Evolutionary conservation across 2,113 vertebrate species (phyloP).

Genomic region (Dromiciops gliroides): DNA sequence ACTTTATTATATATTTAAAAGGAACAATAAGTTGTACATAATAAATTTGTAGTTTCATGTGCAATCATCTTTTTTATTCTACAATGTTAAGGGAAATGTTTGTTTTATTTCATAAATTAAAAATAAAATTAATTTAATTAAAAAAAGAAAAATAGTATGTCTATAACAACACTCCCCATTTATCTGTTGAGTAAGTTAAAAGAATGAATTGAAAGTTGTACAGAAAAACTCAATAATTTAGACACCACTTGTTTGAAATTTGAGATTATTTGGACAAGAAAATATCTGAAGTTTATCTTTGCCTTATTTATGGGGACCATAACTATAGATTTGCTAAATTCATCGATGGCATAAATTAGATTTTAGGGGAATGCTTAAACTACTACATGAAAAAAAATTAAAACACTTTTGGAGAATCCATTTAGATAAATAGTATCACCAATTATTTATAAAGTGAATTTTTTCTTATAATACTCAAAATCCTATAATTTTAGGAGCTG

Average conservation of each 20-base stretch:
- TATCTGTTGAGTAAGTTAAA: too few species aligned
- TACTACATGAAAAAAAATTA: not conserved
- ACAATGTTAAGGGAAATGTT: too few species aligned
- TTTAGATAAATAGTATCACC: not conserved
- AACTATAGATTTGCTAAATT: not conserved
- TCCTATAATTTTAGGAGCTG: too few species aligned
- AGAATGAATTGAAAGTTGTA: not conserved
- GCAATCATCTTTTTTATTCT: too few species aligned
- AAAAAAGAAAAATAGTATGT: too few species aligned
- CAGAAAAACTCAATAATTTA: not conserved
- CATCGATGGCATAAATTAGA: not conserved
- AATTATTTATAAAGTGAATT: not conserved
- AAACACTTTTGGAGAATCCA: not conserved
- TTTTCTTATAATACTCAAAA: too few species aligned
- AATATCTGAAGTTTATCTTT: not conserved
- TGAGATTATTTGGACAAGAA: not conserved
- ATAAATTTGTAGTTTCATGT: too few species aligned
- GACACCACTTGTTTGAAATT: not conserved
- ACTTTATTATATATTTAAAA: too few species aligned
- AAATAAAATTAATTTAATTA: too few species aligned
- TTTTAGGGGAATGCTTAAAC: not conserved
- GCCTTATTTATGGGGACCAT: accelerated
- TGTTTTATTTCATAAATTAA: too few species aligned
- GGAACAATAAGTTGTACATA: too few species aligned
- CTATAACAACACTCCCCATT: too few species aligned